phyloP scores from a whole-genome alignment of 2,888 invertebrate genomes.

The Diloba caeruleocephala region DNA sequence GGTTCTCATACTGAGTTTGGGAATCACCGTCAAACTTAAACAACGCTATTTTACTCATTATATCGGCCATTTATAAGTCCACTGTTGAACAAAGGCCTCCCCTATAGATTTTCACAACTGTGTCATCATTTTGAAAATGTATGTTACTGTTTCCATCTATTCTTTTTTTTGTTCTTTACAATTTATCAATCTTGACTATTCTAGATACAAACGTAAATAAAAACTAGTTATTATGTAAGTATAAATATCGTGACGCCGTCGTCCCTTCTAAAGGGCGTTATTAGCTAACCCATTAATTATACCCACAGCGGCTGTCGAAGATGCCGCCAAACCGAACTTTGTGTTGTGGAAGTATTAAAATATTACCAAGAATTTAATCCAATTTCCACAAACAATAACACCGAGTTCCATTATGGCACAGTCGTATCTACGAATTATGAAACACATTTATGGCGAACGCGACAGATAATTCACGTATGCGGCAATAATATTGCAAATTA shows the following conservation, averaged over 20 bases:
- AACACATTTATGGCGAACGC: constrained; percentile 28
- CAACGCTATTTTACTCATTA: too few relatives aligned
- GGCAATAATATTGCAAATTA: constrained; percentile 63
- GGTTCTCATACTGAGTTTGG: too few relatives aligned
- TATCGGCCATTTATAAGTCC: too few relatives aligned
- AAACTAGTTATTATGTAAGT: constrained; percentile 24
- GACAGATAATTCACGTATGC: constrained; percentile 56
- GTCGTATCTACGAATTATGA: constrained; percentile 42
- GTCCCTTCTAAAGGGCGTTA: constrained; percentile 59
- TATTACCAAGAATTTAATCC: constrained; percentile 56
- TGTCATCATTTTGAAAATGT: too few relatives aligned
- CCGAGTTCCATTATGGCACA: constrained; percentile 28
- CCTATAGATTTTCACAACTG: too few relatives aligned
- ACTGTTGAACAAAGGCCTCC: too few relatives aligned
- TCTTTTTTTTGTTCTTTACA: too few relatives aligned
- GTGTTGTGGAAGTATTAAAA: constrained; percentile 62
- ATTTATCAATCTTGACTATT: too few relatives aligned
- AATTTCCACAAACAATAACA: constrained; percentile 51
- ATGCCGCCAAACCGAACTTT: constrained; percentile 73
- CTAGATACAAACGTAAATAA: too few relatives aligned
- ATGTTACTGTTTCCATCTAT: too few relatives aligned
- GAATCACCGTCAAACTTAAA: too few relatives aligned
- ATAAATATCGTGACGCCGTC: constrained; percentile 44
- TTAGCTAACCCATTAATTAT: constrained; percentile 79
- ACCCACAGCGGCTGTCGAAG: constrained; percentile 81